Conservation (phyloP, 2,888 invertebrate genomes). For the Helleia helle region DNA sequence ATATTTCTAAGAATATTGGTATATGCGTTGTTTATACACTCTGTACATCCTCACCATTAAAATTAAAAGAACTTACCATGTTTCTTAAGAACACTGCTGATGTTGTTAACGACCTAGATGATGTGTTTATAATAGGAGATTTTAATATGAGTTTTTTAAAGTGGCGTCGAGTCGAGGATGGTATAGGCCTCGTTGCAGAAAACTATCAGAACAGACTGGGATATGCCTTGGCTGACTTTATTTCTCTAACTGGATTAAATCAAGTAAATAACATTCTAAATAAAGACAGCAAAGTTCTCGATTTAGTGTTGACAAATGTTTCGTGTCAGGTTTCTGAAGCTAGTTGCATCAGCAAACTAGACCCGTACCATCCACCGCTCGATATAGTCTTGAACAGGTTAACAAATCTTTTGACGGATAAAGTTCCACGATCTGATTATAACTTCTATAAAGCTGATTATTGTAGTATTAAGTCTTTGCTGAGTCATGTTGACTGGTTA, state of each 20-base stretch:
- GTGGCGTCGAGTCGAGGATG: too few species aligned
- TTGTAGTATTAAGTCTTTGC: background rate
- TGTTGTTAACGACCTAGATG: background rate
- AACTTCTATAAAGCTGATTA: background rate
- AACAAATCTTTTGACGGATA: too few species aligned
- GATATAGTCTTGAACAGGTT: too few species aligned
- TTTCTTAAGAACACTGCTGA: background rate
- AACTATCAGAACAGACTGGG: background rate
- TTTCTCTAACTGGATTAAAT: background rate
- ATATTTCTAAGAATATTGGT: background rate
- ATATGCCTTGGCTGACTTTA: background rate
- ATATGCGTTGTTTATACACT: background rate
- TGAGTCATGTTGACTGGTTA: background rate
- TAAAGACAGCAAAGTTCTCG: background rate
- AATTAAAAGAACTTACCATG: background rate
- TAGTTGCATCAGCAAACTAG: too few species aligned
- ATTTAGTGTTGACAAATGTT: background rate
- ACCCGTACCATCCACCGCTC: too few species aligned
- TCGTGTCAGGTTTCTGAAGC: background rate
- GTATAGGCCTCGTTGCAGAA: too few species aligned
- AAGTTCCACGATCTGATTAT: too few species aligned
- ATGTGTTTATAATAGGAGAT: background rate
- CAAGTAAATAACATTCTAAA: background rate
- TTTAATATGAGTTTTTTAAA: conserved; percentile 1
- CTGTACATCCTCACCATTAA: background rate